Evolutionary conservation across 2,113 vertebrate genomes (phyloP), one percentile per base, ranked within the genome.

Genomic region (Chrysemys picta): DNA sequence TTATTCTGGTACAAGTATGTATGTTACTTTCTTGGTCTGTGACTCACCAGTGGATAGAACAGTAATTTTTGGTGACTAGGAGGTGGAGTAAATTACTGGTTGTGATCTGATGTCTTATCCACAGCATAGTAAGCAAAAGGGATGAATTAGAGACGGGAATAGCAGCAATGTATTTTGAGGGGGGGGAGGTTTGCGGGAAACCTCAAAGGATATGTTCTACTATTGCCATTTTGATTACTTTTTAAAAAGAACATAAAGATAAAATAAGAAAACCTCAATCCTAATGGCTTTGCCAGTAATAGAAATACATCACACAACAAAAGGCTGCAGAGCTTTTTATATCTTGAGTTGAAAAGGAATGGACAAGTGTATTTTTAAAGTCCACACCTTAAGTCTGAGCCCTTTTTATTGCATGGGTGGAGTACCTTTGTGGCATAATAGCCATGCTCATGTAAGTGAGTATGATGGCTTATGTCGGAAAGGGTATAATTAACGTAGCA

Each of bases 91-190:
- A 98, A 98, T 98, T 98, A 95, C 95, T 97, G 97, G 97, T 97
- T 98, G 96, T 96, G 96, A 96, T 97, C 95, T 97, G 97, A 96
- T 96, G 98, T 92, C 97, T 96, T 98, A 90, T 97, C 97, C 95
- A 50, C 95, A 97, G 94, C 93, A 92, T 31, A 90, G 91, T 93
- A 93, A 94, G 96, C 92, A 89, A 95, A 97, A 97, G 96, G 95
- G 97, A 94, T 97, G 96, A 98, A 98, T 98, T 98, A 97, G 96
- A 97, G 96, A 96, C 95, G 96, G 95, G 92, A 98, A 98, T 98
- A 98, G 98, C 89, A 97, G 95, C 86, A 81, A 87, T 80, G 88
- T 90, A 94, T 89, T 90, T 91, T 82, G 79, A 38, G 17, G 57
- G 47, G 50, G 57, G 57, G 27, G 27, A 96, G n/a, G n/a, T n/a